Evolutionary conservation across 2,888 invertebrate genomes (phyloP).

Genomic region (Cetonia aurata): DNA sequence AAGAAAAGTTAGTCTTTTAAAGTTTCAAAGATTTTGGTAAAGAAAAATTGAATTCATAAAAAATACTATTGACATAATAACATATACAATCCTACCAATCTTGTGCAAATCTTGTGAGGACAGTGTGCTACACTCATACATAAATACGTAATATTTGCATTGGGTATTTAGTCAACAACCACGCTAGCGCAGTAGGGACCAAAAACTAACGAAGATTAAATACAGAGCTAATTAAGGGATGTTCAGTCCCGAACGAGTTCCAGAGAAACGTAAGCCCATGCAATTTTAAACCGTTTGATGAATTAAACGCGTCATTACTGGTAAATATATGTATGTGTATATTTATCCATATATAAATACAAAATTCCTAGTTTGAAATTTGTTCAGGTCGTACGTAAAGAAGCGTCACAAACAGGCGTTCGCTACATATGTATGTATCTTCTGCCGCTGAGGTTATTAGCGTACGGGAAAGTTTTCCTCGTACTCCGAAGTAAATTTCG

Average conservation of each 20-base stretch:
- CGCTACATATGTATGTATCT: constrained; percentile 8
- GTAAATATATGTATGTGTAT: background rate
- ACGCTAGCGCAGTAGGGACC: background rate
- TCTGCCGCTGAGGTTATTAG: constrained; percentile 6
- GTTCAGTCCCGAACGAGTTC: background rate
- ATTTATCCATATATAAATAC: constrained; percentile 17
- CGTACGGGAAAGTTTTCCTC: constrained; percentile 5
- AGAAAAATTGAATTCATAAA: too few relatives aligned
- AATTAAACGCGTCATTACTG: constrained; percentile 12
- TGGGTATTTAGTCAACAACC: constrained; percentile 20
- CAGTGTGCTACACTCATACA: too few relatives aligned
- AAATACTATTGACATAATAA: too few relatives aligned
- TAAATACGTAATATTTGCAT: background rate
- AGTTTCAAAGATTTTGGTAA: too few relatives aligned
- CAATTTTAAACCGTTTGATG: constrained; percentile 17
- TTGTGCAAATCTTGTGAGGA: too few relatives aligned
- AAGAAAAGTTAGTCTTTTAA: too few relatives aligned
- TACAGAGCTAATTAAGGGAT: constrained; percentile 10
- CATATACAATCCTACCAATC: too few relatives aligned
- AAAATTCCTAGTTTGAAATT: constrained; percentile 21
- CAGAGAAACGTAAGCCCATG: constrained; percentile 19
- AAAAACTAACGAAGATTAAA: constrained; percentile 12
- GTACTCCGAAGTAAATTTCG: constrained; percentile 15
- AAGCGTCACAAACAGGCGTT: constrained; percentile 5
- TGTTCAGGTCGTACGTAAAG: constrained; percentile 8